Conservation (phyloP, 2,888 invertebrate species). For the Nomada flava region DNA sequence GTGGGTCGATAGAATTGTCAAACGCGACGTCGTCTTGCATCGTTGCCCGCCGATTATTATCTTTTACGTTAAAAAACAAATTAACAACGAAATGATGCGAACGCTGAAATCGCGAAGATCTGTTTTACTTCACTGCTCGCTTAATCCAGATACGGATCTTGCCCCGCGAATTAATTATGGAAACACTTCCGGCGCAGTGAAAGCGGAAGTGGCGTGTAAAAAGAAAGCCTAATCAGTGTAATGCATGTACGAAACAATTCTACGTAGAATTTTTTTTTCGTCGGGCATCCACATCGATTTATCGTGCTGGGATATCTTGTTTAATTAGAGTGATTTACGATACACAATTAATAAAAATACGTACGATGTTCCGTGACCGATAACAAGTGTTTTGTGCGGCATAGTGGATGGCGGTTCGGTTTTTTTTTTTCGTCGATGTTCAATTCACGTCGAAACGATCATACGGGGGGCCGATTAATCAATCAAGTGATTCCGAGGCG, state of each 20-base stretch:
- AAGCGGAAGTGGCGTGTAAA: slow-evolving; percentile 67
- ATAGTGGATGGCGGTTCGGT: not conserved
- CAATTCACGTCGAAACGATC: slow-evolving; percentile 39
- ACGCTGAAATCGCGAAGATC: slow-evolving; percentile 48
- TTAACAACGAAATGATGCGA: slow-evolving; percentile 35
- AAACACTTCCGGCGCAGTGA: slow-evolving; percentile 67
- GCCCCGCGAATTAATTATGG: slow-evolving; percentile 65
- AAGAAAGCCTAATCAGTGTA: slow-evolving; percentile 55
- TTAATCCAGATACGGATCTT: slow-evolving; percentile 57
- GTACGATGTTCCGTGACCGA: slow-evolving; percentile 40
- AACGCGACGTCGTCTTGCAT: not conserved
- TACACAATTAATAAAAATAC: slow-evolving; percentile 51
- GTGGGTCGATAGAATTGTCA: not conserved
- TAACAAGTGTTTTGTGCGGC: slow-evolving; percentile 34
- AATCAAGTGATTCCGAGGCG: slow-evolving; percentile 61
- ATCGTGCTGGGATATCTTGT: slow-evolving; percentile 17
- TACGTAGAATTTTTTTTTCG: slow-evolving; percentile 13
- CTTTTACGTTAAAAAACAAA: not conserved
- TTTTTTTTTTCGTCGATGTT: slow-evolving; percentile 19
- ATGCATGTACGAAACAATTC: slow-evolving; percentile 42
- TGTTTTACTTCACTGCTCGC: slow-evolving; percentile 47
- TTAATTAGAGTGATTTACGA: slow-evolving; percentile 53
- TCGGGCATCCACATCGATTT: slow-evolving; percentile 19
- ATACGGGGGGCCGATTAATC: slow-evolving; percentile 55
- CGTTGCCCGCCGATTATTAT: not conserved